Evolutionary conservation across 2,888 invertebrate species (phyloP).

Genomic region (Meteorus cinctellus): DNA sequence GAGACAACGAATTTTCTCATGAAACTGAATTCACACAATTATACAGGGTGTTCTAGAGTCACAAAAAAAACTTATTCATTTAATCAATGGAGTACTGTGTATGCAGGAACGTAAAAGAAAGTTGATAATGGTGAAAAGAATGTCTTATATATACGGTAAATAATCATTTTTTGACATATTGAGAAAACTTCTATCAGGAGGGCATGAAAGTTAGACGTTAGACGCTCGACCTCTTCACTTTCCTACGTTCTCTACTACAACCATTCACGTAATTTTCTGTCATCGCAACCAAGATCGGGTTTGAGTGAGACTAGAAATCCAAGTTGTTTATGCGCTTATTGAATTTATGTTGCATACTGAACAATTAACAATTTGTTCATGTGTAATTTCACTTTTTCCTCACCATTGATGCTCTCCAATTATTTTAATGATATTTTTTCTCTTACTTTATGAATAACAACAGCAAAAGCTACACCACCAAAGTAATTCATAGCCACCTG

Average conservation of each 20-base stretch:
- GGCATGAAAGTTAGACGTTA: not conserved
- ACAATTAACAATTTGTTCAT: not conserved
- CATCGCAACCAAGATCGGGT: not conserved
- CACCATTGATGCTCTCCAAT: conserved; percentile 63
- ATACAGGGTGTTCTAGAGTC: not conserved
- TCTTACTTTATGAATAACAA: conserved; percentile 74
- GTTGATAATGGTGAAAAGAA: not conserved
- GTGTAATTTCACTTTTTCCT: conserved; percentile 54
- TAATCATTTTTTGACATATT: conserved; percentile 7
- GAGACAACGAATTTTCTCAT: too few relatives aligned
- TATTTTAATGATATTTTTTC: conserved; percentile 68
- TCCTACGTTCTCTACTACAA: not conserved
- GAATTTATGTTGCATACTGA: not conserved
- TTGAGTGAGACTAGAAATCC: not conserved
- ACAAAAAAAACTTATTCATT: not conserved
- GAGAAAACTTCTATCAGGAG: not conserved
- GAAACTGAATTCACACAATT: not conserved
- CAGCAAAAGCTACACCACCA: conserved; percentile 73
- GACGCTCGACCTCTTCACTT: not conserved
- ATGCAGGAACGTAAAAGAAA: not conserved
- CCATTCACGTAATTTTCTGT: conserved; percentile 2
- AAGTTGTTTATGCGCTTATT: not conserved
- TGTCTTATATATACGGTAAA: not conserved
- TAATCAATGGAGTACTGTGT: not conserved
- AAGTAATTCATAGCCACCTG: conserved; percentile 66